Conservation (phyloP, 2,113 vertebrate species). For the Nasalis larvatus region DNA sequence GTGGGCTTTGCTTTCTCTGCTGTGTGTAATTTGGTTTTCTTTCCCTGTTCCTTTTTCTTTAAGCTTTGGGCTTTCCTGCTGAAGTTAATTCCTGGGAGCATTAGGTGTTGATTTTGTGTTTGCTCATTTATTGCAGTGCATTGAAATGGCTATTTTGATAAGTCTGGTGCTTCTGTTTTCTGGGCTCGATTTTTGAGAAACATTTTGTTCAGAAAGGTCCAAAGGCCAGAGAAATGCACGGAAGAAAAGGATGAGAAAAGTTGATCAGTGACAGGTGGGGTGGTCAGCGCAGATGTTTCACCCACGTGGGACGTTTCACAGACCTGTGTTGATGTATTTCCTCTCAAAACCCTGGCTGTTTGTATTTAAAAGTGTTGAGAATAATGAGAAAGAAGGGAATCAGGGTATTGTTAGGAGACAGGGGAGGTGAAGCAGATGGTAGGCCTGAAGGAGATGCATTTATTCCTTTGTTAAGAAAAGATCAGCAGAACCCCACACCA, state of each 20-base stretch:
- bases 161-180: background rate
- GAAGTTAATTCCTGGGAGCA: background rate
- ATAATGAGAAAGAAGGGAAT: background rate
- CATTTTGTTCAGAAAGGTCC: background rate
- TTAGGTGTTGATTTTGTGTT: background rate
- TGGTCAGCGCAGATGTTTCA: rapidly evolving
- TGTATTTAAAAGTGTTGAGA: background rate
- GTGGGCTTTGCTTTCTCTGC: background rate
- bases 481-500: rapidly evolving
- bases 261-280: rapidly evolving
- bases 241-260: background rate
- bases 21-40: background rate
- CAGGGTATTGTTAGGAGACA: background rate
- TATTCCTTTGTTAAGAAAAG: background rate
- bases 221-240: background rate
- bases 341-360: background rate
- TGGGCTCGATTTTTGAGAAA: background rate
- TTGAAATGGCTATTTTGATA: background rate
- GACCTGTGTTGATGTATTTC: background rate
- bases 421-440: background rate
- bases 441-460: background rate
- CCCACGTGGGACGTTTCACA: rapidly evolving
- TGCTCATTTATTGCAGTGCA: background rate
- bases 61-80: background rate
- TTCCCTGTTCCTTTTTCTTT: background rate